Evolutionary conservation across 2,797 vertebrate genomes (phyloP).

Genomic region (Syngnathus rostellatus): DNA sequence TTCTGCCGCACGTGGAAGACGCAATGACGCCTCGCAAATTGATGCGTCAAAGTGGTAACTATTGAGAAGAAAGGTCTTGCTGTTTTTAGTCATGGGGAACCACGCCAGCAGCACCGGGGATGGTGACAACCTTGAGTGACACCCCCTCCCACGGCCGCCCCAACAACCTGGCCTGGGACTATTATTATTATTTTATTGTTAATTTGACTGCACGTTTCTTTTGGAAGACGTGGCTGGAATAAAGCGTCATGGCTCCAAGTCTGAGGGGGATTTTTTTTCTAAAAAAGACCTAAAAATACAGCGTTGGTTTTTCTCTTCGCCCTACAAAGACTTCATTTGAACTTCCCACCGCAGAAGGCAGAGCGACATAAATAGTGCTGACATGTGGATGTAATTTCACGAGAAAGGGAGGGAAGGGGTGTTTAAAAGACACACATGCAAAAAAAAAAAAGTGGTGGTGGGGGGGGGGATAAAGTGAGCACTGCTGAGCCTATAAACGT

Average conservation of each 20-base stretch:
- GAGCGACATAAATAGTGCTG: constrained; percentile 79
- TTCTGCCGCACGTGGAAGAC: constrained; percentile 25
- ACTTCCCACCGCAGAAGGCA: constrained; percentile 76
- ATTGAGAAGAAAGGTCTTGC: not conserved
- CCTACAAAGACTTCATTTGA: constrained; percentile 79
- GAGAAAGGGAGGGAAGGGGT: constrained; percentile 12
- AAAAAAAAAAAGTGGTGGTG: constrained; percentile 51
- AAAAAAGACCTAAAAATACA: constrained; percentile 74
- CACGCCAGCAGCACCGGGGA: constrained; percentile 6
- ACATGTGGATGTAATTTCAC: constrained; percentile 83
- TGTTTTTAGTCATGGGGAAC: not conserved
- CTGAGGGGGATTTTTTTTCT: constrained; percentile 56
- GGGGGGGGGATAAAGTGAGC: not conserved
- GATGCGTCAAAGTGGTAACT: constrained; percentile 1
- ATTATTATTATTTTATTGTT: constrained; percentile 26
- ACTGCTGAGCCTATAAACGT: constrained; percentile 21
- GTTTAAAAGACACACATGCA: constrained; percentile 57
- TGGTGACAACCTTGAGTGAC: constrained; percentile 34
- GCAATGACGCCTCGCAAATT: constrained; percentile 6
- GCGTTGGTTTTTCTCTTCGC: constrained; percentile 63
- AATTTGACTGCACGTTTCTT: constrained; percentile 38
- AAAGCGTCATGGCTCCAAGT: constrained; percentile 58
- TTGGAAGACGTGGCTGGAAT: constrained; percentile 43
- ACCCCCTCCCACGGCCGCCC: not conserved
- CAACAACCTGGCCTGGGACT: not conserved